Base-by-base conservation (phyloP, 2,888 invertebrate species). In the Heliconius ethilla region DNA sequence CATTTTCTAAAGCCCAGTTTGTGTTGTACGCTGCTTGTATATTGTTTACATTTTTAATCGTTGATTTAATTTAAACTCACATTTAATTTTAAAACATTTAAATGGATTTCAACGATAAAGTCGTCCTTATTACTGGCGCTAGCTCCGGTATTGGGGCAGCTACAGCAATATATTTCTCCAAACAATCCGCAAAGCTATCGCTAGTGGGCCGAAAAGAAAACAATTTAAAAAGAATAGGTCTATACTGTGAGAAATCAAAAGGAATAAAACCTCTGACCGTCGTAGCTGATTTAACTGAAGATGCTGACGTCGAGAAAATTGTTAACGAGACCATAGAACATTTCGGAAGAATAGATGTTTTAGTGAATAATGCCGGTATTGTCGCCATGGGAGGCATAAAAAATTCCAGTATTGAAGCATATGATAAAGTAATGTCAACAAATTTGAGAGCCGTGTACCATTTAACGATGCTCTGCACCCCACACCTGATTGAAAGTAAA, bases 311-410 rank as follows among this genome's bases (percentile, higher is more conserved):
- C 0, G 95, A 96, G 85, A 94, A 94, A 74, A 95, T 98, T 78
- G 88, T 98, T 2, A 95, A 96, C 2, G 95, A 96, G 77, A 97
- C 97, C 0, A 90, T 98, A 6, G 93, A 95, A 73, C 95, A 96
- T 83, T 97, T 94, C 85, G 96, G 96, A 1, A 96, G 95, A 87
- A 87, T 98, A 4, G 97, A 98, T 91, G 96, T 98, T 74, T 90
- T 98, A 80, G 92, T 98, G 3, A 98, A 99, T 89, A 98, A 97
- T 91, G 99, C 98, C 62, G 99, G 99, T 11, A 95, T 97, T 40
- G 89, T 98, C 29, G 96, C 96, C 81, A 93, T 92, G 79, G 99
- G 98, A 15, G 95, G 96, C 5, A 97, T 98, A 82, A 98, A 98
- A 88, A 96, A 95, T 81, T 97, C 98, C 0, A 95, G 95, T 55